phyloP scores from a whole-genome alignment of 2,797 vertebrate genomes.

The Syncerus caffer region DNA sequence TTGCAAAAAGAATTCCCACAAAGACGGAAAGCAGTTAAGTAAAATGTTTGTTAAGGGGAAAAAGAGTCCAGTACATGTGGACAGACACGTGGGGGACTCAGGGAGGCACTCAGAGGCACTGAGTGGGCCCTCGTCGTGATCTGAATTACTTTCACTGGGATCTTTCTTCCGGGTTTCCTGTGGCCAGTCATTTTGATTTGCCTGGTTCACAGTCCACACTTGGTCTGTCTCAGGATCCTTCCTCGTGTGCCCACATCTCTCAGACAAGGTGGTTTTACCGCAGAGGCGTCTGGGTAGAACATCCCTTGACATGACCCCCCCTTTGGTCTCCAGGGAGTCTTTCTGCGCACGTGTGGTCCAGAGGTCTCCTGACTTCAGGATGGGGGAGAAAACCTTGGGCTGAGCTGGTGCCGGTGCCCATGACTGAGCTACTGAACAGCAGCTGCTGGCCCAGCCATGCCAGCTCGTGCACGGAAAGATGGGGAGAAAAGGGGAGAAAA shows the following conservation, averaged over 20 bases:
- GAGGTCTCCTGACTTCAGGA: not conserved
- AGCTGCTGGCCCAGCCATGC: no score
- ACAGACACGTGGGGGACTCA: not conserved
- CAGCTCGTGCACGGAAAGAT: no score
- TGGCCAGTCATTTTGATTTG: not conserved
- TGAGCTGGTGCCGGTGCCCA: rapidly evolving
- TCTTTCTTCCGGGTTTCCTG: not conserved
- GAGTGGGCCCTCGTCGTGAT: rapidly evolving
- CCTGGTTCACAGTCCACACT: not conserved
- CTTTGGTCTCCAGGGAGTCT: not conserved
- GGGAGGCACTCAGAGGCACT: not conserved
- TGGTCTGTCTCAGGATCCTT: not conserved
- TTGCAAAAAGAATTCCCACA: not conserved
- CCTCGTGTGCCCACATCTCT: not conserved
- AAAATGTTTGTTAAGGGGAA: not conserved
- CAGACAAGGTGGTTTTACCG: not conserved
- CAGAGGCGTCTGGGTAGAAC: not conserved
- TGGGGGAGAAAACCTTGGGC: not conserved
- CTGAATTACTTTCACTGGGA: rapidly evolving
- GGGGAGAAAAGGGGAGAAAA: no score
- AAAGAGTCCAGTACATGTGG: not conserved
- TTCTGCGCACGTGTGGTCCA: not conserved
- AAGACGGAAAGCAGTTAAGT: not conserved
- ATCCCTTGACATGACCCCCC: not conserved
- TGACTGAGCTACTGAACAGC: no score